A percentile compares a stretch with the other conserved stretches of the same genome.
phyloP scores from a whole-genome alignment of 1,140 invertebrate genomes.

The Drosophila busckii region DNA sequence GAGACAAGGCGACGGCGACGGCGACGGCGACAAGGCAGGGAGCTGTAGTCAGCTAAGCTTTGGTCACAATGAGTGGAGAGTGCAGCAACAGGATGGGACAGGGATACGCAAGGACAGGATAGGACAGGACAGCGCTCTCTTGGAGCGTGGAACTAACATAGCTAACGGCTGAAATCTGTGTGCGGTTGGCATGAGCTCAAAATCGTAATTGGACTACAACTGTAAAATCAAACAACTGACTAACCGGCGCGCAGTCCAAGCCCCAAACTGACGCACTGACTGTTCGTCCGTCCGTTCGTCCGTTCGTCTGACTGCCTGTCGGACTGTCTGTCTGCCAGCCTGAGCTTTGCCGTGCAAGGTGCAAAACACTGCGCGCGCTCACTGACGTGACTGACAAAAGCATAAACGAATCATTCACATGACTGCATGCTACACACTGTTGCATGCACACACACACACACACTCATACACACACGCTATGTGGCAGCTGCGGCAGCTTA shows the following conservation, averaged over 20 bases:
- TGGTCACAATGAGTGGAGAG: conserved; percentile 21
- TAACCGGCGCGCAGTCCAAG: conserved; percentile 20
- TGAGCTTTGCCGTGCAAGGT: conserved; percentile 20
- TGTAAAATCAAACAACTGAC: conserved; percentile 75
- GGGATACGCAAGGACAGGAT: too few relatives aligned
- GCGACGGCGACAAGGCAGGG: background rate
- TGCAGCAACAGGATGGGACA: too few relatives aligned
- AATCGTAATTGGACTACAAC: conserved; percentile 76
- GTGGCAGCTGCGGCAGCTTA: too few relatives aligned
- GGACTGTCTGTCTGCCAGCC: conserved; percentile 6
- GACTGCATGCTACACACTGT: conserved; percentile 62
- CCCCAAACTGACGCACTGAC: background rate
- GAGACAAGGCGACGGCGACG: background rate
- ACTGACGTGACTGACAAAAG: conserved; percentile 74
- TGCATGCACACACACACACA: conserved; percentile 13
- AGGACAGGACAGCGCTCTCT: too few relatives aligned
- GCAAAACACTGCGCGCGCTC: conserved; percentile 28
- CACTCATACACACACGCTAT: background rate
- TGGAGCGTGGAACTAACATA: too few relatives aligned
- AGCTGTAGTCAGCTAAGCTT: background rate
- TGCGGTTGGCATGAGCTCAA: conserved; percentile 74
- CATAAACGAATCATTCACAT: conserved; percentile 78
- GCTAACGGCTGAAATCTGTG: conserved; percentile 66
- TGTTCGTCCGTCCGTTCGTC: background rate
- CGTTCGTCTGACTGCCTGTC: background rate